Percentiles rank a stretch among this genome's conserved stretches.
Conservation (phyloP, 2,797 vertebrate species). For the Chaenodraco wilsoni region DNA sequence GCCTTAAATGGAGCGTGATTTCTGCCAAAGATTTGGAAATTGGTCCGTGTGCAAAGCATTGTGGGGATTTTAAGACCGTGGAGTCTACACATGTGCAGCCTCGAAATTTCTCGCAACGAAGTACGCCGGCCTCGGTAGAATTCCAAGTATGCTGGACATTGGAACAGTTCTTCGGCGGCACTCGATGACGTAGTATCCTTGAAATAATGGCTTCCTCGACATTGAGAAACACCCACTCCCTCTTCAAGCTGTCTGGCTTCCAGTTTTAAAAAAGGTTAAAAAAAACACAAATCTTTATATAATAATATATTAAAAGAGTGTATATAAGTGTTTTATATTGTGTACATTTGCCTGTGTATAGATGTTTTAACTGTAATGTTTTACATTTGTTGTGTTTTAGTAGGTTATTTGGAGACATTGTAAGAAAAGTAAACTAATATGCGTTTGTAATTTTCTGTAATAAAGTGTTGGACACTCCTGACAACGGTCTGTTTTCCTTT, state of each 20-base stretch:
- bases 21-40: too few relatives aligned
- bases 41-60: too few relatives aligned
- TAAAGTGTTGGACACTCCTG: conserved; percentile 80
- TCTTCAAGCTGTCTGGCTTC: conserved; percentile 82
- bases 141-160: too few relatives aligned
- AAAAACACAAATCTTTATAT: conserved; percentile 85
- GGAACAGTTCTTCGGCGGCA: too few relatives aligned
- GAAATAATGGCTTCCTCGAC: too few relatives aligned
- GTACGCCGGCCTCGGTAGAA: too few relatives aligned
- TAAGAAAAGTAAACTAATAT: conserved; percentile 83
- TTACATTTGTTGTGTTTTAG: conserved; percentile 77
- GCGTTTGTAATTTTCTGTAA: conserved; percentile 83
- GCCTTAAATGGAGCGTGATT: too few relatives aligned
- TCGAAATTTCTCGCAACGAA: too few relatives aligned
- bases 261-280: conserved; percentile 73
- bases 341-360: conserved; percentile 89
- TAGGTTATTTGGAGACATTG: conserved; percentile 75
- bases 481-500: conserved; percentile 29
- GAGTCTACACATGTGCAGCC: too few relatives aligned
- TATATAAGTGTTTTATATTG: conserved; percentile 89
- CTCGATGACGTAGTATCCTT: too few relatives aligned
- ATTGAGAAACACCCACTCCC: conserved; percentile 51
- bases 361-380: conserved; percentile 84
- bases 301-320: conserved; percentile 92
- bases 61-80: too few relatives aligned